Evolutionary conservation across 2,113 vertebrate genomes (phyloP), one percentile per base, ranked within the genome.

Genomic region (Alouatta palliata): DNA sequence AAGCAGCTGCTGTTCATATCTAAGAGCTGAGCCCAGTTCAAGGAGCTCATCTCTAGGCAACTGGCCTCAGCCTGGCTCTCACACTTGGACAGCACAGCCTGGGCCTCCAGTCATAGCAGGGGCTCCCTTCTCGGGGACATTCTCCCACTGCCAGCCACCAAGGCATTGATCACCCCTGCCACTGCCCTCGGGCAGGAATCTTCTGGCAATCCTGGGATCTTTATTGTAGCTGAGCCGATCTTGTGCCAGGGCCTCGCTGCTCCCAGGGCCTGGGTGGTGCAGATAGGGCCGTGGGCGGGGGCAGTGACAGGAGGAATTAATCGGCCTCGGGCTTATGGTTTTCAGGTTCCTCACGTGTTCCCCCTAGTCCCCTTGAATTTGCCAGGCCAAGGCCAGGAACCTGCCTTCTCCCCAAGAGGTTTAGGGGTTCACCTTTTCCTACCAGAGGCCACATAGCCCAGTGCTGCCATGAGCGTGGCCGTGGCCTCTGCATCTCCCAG

Each of bases 351-450:
- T 43, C 23, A 0, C 0, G 2, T 37, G 13, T n/a, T 5, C 2
- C 23, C 30, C 75, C 35, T 10, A n/a, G 7, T 45, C 19, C 11
- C 54, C 70, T 89, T 20, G 81, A 88, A 19, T 85, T 7, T 61
- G 58, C 75, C 25, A 37, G 20, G 16, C 79, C 66, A 32, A 49
- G 35, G 25, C 47, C 93, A 70, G 76, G 52, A 43, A 4, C 35
- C n/a, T 79, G 6, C 86, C 86, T 45, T 81, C n/a, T n/a, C 54
- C 21, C 56, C 19, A 3, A 89, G 27, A 30, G 12, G 25, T 77
- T 71, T 19, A 37, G 84, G 54, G 14, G 0, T 64, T 64, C 61
- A 80, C 90, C 66, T 97, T 94, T 95, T 80, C 94, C 91, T 58
- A 1, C 25, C 1, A 47, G 70, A 25, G 30, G 80, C 49, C 71